Evolutionary conservation across 2,888 invertebrate genomes (phyloP), one percentile per base, ranked within the genome.

Genomic region (Uropetala carovei): DNA sequence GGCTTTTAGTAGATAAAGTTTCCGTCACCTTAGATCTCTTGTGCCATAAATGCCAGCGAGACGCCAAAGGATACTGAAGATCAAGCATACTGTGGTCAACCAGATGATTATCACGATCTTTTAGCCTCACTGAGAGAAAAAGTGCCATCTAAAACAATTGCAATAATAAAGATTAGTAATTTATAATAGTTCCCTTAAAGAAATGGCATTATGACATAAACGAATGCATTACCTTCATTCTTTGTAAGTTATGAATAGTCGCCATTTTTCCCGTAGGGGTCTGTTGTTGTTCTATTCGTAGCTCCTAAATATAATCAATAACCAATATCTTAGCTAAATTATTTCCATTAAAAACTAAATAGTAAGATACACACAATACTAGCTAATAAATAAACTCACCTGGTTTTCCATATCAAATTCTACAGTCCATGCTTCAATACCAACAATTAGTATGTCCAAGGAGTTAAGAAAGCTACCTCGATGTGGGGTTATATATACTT

Each of bases 181-280:
- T 58, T 18, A 14, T 30, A 43, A 43, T n/a, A 43, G 5, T 5
- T 43, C 43, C 5, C 43, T 43, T 43, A 43, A 43, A 43, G 43
- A 43, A 43, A 43, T 43, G 43, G 43, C 43, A 43, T 43, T 43
- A 43, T 43, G 5, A 43, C 43, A 43, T 43, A 43, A 43, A 5
- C 43, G 27, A 64, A 92, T 56, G 68, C 81, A 86, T 92, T 68
- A 93, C 92, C 92, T 92, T 92, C 30, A 92, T 56, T 43, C 82
- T 93, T 75, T 93, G 93, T 11, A 93, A 91, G 60, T 93, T 93
- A 81, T 92, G 92, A 60, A 93, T 68, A 14, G 91, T 92, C 43
- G 92, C 91, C 18, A 92, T 81, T 22, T 56, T 59, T 60, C 91
- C 91, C 43, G 81, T 83, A 0, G 57, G 14, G 5, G 43, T 85